Conservation (phyloP, 1,140 invertebrate species). For the Onthophagus taurus region DNA sequence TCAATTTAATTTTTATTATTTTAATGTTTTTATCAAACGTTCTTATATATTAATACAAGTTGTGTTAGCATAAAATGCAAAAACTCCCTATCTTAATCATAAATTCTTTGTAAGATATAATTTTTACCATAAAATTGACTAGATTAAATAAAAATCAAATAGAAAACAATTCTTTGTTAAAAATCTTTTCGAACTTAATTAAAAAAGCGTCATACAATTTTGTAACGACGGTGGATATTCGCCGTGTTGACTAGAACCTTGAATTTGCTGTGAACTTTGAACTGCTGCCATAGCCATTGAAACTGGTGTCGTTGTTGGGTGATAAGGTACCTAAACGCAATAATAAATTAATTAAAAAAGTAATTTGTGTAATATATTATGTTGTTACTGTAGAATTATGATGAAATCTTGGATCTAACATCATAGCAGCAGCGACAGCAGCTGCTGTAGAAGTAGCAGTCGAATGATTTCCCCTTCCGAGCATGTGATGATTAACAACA, state of each 20-base stretch:
- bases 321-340: slow-evolving; percentile 32
- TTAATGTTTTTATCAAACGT: too few relatives aligned
- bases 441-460: slow-evolving; percentile 35
- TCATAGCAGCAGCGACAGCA: slow-evolving; percentile 37
- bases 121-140: too few relatives aligned
- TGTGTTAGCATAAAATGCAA: too few relatives aligned
- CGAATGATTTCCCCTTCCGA: slow-evolving; percentile 30
- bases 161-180: too few relatives aligned
- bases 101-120: too few relatives aligned
- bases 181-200: too few relatives aligned
- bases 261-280: slow-evolving; percentile 35
- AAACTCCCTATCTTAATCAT: too few relatives aligned
- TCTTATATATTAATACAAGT: too few relatives aligned
- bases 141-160: too few relatives aligned
- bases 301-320: slow-evolving; percentile 35
- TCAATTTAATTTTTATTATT: too few relatives aligned
- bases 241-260: slow-evolving; percentile 29
- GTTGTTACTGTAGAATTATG: slow-evolving; percentile 32
- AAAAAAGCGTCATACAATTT: slow-evolving; percentile 37
- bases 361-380: not conserved
- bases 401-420: slow-evolving; percentile 38
- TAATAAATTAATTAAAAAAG: not conserved
- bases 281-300: slow-evolving; percentile 39
- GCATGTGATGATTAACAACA: slow-evolving; percentile 32
- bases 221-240: slow-evolving; percentile 40